A percentile compares a stretch with the other conserved stretches of the same genome.
Evolutionary conservation across 2,797 vertebrate genomes (phyloP).

Genomic region (Chromis chromis): DNA sequence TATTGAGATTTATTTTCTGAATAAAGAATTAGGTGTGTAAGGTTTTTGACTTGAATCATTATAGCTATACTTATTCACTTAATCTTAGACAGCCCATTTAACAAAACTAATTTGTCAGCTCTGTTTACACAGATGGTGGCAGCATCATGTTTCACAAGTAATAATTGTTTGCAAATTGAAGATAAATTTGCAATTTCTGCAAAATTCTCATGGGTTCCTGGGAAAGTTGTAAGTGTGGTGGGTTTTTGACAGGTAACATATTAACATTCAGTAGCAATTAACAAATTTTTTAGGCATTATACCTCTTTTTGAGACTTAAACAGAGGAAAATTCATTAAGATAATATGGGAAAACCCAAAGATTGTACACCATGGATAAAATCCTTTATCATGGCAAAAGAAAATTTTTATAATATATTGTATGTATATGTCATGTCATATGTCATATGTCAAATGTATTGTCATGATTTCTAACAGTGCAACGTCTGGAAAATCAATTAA

Average conservation of each 20-base stretch:
- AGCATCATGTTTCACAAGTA: background rate
- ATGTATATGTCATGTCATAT: too few species aligned
- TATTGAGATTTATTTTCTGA: background rate
- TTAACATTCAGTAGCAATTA: background rate
- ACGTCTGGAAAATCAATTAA: too few species aligned
- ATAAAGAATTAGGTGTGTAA: background rate
- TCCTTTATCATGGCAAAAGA: background rate
- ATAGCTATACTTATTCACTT: background rate
- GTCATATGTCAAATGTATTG: too few species aligned
- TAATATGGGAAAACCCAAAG: background rate
- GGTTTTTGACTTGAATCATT: background rate
- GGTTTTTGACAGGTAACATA: background rate
- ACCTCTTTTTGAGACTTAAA: too few species aligned
- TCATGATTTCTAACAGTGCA: too few species aligned
- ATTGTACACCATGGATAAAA: background rate
- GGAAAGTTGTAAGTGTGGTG: background rate
- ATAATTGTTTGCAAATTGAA: background rate
- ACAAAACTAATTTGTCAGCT: background rate
- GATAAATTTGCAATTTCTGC: background rate
- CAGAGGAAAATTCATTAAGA: background rate
- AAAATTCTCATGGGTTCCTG: background rate
- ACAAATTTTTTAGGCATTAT: too few species aligned
- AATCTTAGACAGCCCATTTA: background rate
- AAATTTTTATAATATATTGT: too few species aligned
- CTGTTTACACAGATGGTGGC: background rate